phyloP scores from a whole-genome alignment of 2,797 vertebrate genomes.

The Pygocentrus nattereri region DNA sequence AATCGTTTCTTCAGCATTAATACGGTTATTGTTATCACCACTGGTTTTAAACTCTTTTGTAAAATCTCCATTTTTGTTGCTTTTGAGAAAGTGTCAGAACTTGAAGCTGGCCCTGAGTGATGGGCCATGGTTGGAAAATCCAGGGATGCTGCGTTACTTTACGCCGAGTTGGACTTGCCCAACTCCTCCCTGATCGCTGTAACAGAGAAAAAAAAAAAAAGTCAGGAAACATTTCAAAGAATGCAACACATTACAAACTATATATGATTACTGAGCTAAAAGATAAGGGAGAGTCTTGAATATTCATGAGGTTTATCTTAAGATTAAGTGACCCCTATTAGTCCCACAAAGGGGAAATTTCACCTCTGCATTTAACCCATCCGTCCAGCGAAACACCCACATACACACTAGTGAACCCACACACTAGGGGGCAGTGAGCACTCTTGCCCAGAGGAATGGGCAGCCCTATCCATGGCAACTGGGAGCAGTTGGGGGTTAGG shows the following conservation, averaged over 20 bases:
- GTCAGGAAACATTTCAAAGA: background rate
- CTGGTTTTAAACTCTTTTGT: slow-evolving; percentile 53
- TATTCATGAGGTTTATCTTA: too few species aligned
- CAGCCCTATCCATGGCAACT: too few species aligned
- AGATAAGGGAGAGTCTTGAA: background rate
- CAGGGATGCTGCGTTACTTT: slow-evolving; percentile 74
- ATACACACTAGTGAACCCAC: too few species aligned
- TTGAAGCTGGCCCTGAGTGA: slow-evolving; percentile 76
- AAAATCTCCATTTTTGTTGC: slow-evolving; percentile 75
- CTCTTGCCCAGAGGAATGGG: too few species aligned
- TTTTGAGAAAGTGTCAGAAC: slow-evolving; percentile 73
- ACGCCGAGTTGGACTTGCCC: slow-evolving; percentile 92
- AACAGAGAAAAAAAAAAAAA: slow-evolving; percentile 56
- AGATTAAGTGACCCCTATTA: too few species aligned
- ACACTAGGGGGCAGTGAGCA: too few species aligned
- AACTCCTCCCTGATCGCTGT: slow-evolving; percentile 97
- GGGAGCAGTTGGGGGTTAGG: too few species aligned
- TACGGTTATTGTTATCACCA: slow-evolving; percentile 64
- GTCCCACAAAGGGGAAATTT: too few species aligned
- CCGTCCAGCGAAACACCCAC: too few species aligned
- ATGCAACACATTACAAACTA: background rate
- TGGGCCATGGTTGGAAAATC: slow-evolving; percentile 75
- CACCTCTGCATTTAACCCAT: too few species aligned
- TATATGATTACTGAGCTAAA: background rate
- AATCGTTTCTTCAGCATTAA: slow-evolving; percentile 62